A percentile compares a stretch with the other conserved stretches of the same genome.
phyloP scores from a whole-genome alignment of 1,140 invertebrate genomes.

The Heliconius himera region DNA sequence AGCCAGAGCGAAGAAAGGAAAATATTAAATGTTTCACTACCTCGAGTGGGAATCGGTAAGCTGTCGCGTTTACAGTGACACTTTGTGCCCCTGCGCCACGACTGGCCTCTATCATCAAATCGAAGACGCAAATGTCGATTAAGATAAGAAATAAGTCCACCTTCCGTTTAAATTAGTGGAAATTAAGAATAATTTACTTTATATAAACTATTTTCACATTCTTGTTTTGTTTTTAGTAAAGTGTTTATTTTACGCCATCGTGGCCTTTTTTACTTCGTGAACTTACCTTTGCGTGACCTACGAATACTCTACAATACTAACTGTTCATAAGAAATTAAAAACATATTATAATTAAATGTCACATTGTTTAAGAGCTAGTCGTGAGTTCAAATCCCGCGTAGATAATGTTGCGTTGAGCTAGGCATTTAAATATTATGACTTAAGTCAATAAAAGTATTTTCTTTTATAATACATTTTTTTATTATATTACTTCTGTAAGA shows the following conservation, averaged over 20 bases:
- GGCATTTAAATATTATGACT: too few species aligned
- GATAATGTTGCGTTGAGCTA: background rate
- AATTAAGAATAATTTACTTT: background rate
- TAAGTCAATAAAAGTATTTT: too few species aligned
- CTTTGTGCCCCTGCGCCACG: too few species aligned
- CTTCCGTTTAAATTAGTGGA: background rate
- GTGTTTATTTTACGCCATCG: background rate
- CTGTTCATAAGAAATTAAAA: background rate
- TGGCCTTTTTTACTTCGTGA: background rate
- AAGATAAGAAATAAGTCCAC: background rate
- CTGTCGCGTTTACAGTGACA: too few species aligned
- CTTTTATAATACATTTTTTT: too few species aligned
- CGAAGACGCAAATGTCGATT: background rate
- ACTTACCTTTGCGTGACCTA: conserved; percentile 4
- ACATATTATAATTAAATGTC: background rate
- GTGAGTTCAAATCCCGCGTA: background rate
- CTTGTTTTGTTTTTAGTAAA: background rate
- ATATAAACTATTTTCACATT: too few species aligned
- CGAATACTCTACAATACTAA: background rate
- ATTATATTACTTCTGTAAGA: too few species aligned
- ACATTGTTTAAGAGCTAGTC: background rate
- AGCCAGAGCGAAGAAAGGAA: too few species aligned
- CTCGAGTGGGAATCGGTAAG: too few species aligned
- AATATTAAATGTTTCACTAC: too few species aligned
- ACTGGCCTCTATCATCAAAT: too few species aligned